A percentile compares a stretch with the other conserved stretches of the same genome.
Conservation (phyloP, 1,140 invertebrate genomes). For the Plodia interpunctella region DNA sequence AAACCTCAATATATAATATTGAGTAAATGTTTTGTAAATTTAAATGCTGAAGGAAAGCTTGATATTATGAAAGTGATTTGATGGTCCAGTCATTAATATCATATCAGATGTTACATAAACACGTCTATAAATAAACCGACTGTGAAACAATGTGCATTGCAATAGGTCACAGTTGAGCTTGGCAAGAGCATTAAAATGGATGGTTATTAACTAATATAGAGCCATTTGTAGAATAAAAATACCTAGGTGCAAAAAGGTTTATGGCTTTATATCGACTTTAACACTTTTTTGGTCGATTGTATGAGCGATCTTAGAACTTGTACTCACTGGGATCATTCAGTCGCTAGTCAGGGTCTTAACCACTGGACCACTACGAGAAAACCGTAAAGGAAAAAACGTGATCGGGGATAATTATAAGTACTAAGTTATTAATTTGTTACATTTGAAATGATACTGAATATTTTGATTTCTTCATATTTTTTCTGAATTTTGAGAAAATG, state of each 20-base stretch:
- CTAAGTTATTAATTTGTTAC: neutral
- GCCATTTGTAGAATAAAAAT: neutral
- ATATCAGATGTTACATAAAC: neutral
- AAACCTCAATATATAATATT: no score
- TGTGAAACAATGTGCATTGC: neutral
- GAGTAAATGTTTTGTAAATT: no score
- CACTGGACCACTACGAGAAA: no score
- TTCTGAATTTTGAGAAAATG: no score
- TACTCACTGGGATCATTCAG: no score
- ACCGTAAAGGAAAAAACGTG: no score
- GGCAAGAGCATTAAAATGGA: neutral
- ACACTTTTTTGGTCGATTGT: no score
- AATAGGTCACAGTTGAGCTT: conserved; percentile 2
- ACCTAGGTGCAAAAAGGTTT: neutral
- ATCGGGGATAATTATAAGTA: neutral
- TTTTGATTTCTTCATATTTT: no score
- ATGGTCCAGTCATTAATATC: neutral
- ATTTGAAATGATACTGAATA: no score
- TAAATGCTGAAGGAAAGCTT: neutral
- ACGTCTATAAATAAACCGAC: neutral
- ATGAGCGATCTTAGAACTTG: no score
- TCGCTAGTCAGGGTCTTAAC: no score
- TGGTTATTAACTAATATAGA: neutral
- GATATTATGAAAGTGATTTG: neutral
- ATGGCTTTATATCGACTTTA: neutral